phyloP scores from a whole-genome alignment of 2,888 invertebrate genomes.

The Ischnura elegans region DNA sequence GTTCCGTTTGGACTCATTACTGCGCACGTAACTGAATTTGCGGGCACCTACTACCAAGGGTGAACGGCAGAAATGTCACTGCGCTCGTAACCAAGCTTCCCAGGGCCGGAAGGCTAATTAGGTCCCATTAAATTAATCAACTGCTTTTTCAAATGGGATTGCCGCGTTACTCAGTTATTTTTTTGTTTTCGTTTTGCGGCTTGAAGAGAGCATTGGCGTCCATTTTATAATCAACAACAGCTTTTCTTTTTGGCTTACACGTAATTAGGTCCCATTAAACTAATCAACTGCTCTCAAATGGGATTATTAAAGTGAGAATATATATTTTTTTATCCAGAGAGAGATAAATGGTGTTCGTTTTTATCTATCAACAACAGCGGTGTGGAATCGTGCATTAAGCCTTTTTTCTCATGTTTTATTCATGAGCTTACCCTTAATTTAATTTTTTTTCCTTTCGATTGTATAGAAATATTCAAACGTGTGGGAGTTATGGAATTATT shows the following conservation, averaged over 20 bases:
- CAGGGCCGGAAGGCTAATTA: background rate
- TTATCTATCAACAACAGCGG: too few relatives aligned
- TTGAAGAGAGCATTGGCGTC: background rate
- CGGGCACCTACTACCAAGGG: background rate
- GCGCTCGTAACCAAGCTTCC: background rate
- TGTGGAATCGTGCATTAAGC: too few relatives aligned
- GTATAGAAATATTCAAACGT: too few relatives aligned
- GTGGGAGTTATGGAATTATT: too few relatives aligned
- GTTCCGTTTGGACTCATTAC: background rate
- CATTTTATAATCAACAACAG: background rate
- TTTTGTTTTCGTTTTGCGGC: background rate
- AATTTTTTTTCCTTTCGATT: too few relatives aligned
- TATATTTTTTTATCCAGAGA: background rate
- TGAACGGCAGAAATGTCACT: background rate
- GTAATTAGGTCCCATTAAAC: background rate
- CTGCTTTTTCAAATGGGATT: background rate
- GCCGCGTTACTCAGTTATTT: background rate
- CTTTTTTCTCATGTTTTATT: too few relatives aligned
- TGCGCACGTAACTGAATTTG: background rate
- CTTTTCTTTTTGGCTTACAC: background rate
- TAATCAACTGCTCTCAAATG: background rate
- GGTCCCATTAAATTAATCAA: background rate
- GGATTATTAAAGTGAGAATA: background rate
- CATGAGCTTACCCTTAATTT: too few relatives aligned
- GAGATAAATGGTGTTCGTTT: too few relatives aligned